Percentiles rank a stretch among this genome's conserved stretches.
phyloP scores from a whole-genome alignment of 2,113 vertebrate genomes.

The Romanogobio albipinnatus region DNA sequence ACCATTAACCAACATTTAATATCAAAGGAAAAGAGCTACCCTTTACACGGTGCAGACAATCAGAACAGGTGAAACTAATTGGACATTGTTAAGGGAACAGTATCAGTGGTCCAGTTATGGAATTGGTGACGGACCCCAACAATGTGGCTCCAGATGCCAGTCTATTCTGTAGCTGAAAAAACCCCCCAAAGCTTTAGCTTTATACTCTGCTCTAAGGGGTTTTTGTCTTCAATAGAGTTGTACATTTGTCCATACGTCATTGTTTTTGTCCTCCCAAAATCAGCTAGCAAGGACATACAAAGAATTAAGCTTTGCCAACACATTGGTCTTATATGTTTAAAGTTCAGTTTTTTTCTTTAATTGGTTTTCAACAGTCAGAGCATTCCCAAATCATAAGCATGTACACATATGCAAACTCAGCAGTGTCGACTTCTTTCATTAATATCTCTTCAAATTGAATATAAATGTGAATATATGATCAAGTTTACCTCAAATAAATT shows the following conservation, averaged over 20 bases:
- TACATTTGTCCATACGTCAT: not conserved
- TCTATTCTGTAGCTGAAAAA: not conserved
- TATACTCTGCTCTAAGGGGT: not conserved
- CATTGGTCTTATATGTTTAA: not conserved
- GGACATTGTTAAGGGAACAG: not conserved
- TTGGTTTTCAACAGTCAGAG: not conserved
- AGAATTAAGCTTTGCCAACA: not conserved
- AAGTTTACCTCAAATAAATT: not conserved
- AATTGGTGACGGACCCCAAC: not conserved
- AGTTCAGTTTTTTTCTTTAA: not conserved
- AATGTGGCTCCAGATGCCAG: not conserved
- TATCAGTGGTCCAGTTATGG: constrained; percentile 5
- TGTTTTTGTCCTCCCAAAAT: not conserved
- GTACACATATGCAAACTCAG: not conserved
- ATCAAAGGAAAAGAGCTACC: not conserved
- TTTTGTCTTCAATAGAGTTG: not conserved
- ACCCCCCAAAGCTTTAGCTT: too few species aligned
- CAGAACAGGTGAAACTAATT: constrained; percentile 16
- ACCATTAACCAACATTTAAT: not conserved
- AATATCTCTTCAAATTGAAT: not conserved
- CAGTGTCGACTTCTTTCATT: not conserved
- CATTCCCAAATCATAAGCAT: not conserved
- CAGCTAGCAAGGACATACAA: not conserved
- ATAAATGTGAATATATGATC: not conserved
- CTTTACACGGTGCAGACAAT: not conserved